Base-by-base conservation (phyloP, 1,140 invertebrate genomes). In the Tetramorium simillimum region DNA sequence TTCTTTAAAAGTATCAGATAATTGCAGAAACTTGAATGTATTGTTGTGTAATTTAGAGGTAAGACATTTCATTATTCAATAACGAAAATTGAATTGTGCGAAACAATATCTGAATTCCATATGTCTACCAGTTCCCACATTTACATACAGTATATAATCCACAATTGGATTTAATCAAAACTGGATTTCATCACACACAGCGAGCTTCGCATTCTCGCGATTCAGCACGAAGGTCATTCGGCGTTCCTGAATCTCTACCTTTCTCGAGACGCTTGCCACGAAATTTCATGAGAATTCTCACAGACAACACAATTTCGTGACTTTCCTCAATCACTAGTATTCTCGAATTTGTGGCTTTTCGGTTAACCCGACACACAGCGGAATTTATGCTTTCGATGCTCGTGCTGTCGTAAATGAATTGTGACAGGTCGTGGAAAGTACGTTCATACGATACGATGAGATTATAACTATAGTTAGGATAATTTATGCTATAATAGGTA, bases 131-230 rank as follows among this genome's bases (percentile, higher is more conserved):
- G 10, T 60, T 33, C 2, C 24, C 14, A 46, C 53, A 60, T 73
- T 84, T 84, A 58, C 53, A 60, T 40, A 73, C 9, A 33, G 40
- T 46, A 21, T 28, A 56, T 73, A 73, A 84, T 75, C n/a, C 14
- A 56, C 80, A 84, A 84, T 84, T 84, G 69, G 40, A 84, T 75
- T 84, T 84, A 84, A 73, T 84, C 80, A 75, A 84, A 84, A 75
- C 53, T 84, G 53, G 56, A 84, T 84, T 73, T 84, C 40, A 84
- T 75, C 40, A 84, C 37, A 37, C 46, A 46, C 16, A 82, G 18
- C 67, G 24, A 58, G 67, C 67, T n/a, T 82, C 18, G 53, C 37
- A 73, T 82, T 82, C 69, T 58, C 53, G 67, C 21, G 67, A 73
- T 60, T 82, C 51, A 46, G 10, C 67, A 18, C 40, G 40, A 75